Evolutionary conservation across 1,140 invertebrate genomes (phyloP).

Genomic region (Scaptomyza graminum): DNA sequence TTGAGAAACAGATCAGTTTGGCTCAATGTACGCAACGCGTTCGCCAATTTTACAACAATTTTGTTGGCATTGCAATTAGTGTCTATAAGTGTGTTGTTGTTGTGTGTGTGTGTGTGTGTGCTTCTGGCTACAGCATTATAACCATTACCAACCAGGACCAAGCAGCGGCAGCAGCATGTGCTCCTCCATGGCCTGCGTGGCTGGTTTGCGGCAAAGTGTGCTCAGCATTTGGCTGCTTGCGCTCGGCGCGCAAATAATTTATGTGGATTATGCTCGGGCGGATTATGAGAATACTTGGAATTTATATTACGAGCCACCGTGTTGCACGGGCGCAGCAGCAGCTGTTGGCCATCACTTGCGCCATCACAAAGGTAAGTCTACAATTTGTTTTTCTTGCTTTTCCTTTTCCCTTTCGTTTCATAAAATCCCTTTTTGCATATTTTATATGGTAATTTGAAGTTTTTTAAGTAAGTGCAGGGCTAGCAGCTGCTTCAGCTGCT

Average conservation of each 20-base stretch:
- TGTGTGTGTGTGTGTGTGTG: constrained; percentile 6
- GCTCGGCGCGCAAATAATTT: constrained; percentile 60
- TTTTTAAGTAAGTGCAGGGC: constrained; percentile 39
- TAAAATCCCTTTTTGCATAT: constrained; percentile 7
- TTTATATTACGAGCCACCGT: constrained; percentile 87
- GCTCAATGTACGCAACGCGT: constrained; percentile 38
- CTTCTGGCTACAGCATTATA: background rate
- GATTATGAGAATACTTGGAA: constrained; percentile 86
- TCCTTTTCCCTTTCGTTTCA: background rate
- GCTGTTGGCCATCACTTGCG: constrained; percentile 85
- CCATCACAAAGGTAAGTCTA: constrained; percentile 86
- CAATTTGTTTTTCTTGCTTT: background rate
- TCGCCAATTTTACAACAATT: constrained; percentile 13
- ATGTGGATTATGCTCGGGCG: constrained; percentile 78
- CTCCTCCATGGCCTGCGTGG: constrained; percentile 25
- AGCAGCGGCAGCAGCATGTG: constrained; percentile 25
- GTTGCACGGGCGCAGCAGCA: constrained; percentile 84
- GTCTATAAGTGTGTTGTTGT: background rate
- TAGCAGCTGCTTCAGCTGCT: background rate
- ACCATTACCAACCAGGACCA: constrained; percentile 2
- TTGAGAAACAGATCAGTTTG: constrained; percentile 11
- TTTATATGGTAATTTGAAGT: constrained; percentile 27
- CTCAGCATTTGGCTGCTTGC: constrained; percentile 56
- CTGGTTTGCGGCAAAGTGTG: constrained; percentile 39
- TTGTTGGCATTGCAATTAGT: constrained; percentile 22